A percentile compares a stretch with the other conserved stretches of the same genome.
These are phyloP conservation scores for Heloderma charlesbogerti DNA, from an alignment of 2,113 vertebrate species.

Conservation along the genomic window DNA sequence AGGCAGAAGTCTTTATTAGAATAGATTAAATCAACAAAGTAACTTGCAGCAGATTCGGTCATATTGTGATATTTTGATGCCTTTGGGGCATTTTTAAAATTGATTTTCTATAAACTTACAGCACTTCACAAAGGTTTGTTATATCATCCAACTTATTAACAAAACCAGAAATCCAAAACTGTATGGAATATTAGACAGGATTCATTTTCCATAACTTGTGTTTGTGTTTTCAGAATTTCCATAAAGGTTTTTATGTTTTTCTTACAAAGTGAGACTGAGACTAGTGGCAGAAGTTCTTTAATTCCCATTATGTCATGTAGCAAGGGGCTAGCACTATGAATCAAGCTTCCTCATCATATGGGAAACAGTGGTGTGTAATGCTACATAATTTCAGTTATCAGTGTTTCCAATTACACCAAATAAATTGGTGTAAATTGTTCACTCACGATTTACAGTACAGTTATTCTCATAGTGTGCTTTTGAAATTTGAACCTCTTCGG, in stretches of 20 bases:
- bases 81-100: background rate
- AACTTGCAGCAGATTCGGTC: background rate
- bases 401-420: background rate
- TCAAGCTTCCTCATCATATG: background rate
- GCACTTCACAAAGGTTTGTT: background rate
- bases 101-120: background rate
- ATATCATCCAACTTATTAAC: background rate
- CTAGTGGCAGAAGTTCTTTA: background rate
- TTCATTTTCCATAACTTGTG: background rate
- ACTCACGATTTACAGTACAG: background rate
- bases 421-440: background rate
- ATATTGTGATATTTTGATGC: background rate
- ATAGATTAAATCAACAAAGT: background rate
- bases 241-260: background rate
- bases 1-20: background rate
- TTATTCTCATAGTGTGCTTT: background rate
- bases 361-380: background rate
- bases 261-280: background rate
- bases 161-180: background rate
- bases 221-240: background rate
- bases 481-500: background rate
- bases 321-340: background rate
- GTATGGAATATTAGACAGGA: background rate
- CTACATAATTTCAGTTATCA: background rate
- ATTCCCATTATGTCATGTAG: background rate